Evolutionary conservation across 1,140 invertebrate species (phyloP).

Genomic region (Pseudomyrmex sp.): DNA sequence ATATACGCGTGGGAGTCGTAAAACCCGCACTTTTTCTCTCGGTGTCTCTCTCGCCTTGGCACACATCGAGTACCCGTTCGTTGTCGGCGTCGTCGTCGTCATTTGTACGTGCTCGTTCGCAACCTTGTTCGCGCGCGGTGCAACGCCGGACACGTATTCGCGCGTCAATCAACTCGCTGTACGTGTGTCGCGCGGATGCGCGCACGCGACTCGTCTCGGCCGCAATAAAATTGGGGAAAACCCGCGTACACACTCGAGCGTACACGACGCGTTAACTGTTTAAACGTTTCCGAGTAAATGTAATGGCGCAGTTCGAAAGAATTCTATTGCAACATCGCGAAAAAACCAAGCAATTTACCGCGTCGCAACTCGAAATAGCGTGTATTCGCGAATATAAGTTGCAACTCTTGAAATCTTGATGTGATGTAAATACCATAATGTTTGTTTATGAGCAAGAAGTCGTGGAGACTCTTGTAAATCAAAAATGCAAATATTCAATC

Average conservation of each 20-base stretch:
- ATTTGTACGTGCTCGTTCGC: constrained; percentile 47
- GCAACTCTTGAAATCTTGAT: neutral
- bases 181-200: constrained; percentile 47
- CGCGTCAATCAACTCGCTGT: constrained; percentile 55
- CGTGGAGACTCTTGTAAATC: too few relatives aligned
- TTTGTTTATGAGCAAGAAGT: too few relatives aligned
- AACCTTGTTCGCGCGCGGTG: constrained; percentile 46
- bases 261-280: constrained; percentile 19
- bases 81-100: constrained; percentile 19
- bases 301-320: neutral
- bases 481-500: neutral
- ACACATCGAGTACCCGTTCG: constrained; percentile 58
- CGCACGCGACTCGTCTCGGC: constrained; percentile 19
- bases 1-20: constrained; percentile 9
- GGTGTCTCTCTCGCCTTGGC: constrained; percentile 66
- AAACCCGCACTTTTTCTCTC: constrained; percentile 49
- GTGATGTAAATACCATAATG: neutral
- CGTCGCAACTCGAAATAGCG: neutral
- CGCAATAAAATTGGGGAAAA: constrained; percentile 38
- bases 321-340: neutral
- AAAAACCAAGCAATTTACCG: neutral
- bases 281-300: constrained; percentile 14
- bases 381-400: neutral
- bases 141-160: constrained; percentile 53
- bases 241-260: constrained; percentile 17